Evolutionary conservation across 2,888 invertebrate species (phyloP).

Genomic region (Xylocampa areola): DNA sequence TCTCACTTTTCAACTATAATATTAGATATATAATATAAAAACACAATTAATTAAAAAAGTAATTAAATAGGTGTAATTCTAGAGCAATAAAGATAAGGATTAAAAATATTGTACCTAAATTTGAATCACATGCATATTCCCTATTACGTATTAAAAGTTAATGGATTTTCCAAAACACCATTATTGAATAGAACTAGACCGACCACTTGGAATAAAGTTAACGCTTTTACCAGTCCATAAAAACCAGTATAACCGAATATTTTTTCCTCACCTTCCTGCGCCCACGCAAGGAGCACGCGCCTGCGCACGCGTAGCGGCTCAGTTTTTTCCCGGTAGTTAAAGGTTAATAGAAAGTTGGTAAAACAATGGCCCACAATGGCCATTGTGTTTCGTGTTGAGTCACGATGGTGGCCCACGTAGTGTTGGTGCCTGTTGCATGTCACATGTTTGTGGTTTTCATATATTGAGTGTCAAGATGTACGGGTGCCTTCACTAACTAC

Average conservation of each 20-base stretch:
- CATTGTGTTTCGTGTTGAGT: constrained; percentile 74
- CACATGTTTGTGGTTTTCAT: constrained; percentile 27
- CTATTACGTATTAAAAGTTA: too few species aligned
- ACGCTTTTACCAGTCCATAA: constrained; percentile 18
- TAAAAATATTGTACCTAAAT: too few species aligned
- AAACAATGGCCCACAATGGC: constrained; percentile 79
- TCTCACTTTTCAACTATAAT: too few species aligned
- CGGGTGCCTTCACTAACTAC: too few species aligned
- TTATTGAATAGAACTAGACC: too few species aligned
- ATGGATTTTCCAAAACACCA: too few species aligned
- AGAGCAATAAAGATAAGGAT: too few species aligned
- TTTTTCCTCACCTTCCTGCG: constrained; percentile 20
- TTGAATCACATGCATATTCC: too few species aligned
- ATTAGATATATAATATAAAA: too few species aligned
- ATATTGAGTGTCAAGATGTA: constrained; percentile 22
- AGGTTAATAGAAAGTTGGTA: constrained; percentile 81
- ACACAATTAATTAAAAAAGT: too few species aligned
- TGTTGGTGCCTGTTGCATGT: constrained; percentile 45
- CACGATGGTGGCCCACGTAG: constrained; percentile 59
- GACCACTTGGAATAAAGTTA: not conserved
- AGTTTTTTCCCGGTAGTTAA: constrained; percentile 75
- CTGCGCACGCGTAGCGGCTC: constrained; percentile 32
- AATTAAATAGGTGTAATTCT: too few species aligned
- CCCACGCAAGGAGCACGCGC: constrained; percentile 52
- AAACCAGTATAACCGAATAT: constrained; percentile 33